A percentile compares a stretch with the other conserved stretches of the same genome.
Conservation (phyloP, 2,888 invertebrate genomes). For the Acleris sparsana region DNA sequence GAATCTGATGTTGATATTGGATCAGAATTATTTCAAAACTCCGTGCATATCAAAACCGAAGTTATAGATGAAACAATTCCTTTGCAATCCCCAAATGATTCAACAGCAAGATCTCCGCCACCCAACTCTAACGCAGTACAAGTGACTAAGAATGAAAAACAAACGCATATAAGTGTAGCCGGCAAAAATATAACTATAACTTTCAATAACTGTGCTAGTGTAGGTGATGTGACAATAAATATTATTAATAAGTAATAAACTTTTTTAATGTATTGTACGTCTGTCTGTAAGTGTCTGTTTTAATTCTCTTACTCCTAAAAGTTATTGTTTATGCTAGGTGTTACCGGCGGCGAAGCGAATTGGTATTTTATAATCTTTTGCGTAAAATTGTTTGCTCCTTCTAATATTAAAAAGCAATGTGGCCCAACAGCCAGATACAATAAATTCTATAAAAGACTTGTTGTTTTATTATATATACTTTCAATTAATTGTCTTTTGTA, state of each 20-base stretch:
- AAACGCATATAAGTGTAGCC: conserved; percentile 7
- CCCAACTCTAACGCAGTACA: not conserved
- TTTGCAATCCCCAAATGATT: not conserved
- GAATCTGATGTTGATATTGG: conserved; percentile 1
- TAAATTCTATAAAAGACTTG: too few relatives aligned
- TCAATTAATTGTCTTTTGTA: too few relatives aligned
- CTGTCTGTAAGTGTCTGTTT: too few relatives aligned
- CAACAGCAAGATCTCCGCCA: not conserved
- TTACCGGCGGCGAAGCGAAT: too few relatives aligned
- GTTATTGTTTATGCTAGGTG: too few relatives aligned
- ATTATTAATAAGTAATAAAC: conserved; percentile 10
- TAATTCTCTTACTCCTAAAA: too few relatives aligned
- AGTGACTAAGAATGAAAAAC: not conserved
- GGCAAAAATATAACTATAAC: conserved; percentile 19
- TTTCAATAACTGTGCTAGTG: conserved; percentile 20
- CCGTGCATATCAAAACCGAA: conserved; percentile 7
- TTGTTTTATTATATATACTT: too few relatives aligned
- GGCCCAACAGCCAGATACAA: too few relatives aligned
- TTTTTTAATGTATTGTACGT: not conserved
- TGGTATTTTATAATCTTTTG: too few relatives aligned
- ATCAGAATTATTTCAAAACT: not conserved
- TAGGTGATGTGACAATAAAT: conserved; percentile 18
- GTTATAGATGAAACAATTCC: not conserved
- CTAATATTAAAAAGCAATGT: too few relatives aligned
- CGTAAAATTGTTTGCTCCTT: too few relatives aligned